phyloP scores from a whole-genome alignment of 2,113 vertebrate species.

The Malurus alboscapulatus region DNA sequence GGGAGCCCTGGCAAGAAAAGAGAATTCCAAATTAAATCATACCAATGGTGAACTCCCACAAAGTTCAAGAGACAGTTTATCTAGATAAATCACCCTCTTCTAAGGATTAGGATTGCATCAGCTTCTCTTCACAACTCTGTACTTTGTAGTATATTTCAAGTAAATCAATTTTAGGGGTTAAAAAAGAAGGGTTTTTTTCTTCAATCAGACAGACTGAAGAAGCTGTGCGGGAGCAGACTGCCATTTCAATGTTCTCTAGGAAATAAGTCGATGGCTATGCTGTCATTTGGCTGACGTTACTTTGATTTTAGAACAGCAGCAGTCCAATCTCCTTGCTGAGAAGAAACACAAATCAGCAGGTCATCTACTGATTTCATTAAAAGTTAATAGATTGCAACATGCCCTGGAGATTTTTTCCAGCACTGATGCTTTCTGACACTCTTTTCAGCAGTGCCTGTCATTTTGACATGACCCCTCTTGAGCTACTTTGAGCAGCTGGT shows the following conservation, averaged over 20 bases:
- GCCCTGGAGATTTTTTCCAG: conserved; percentile 36
- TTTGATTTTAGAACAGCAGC: conserved; percentile 46
- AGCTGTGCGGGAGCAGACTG: not conserved
- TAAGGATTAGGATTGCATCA: not conserved
- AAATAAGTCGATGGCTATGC: not conserved
- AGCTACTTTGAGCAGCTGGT: conserved; percentile 31
- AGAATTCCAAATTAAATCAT: not conserved
- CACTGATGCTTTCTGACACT: not conserved
- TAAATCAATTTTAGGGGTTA: not conserved
- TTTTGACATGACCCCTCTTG: conserved; percentile 33
- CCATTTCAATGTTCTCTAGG: conserved; percentile 49
- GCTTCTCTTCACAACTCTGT: not conserved
- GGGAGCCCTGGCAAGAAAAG: not conserved
- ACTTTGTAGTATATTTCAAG: not conserved
- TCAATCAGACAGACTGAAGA: not conserved
- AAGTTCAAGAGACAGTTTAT: not conserved
- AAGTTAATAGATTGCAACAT: conserved; percentile 66
- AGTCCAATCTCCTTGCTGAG: conserved; percentile 49
- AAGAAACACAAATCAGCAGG: conserved; percentile 56
- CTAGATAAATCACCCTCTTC: not conserved
- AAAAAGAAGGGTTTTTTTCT: not conserved
- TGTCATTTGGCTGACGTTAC: conserved; percentile 2
- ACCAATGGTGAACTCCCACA: not conserved
- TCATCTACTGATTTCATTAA: conserved; percentile 64
- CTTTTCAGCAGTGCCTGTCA: conserved; percentile 7